Percentiles rank a stretch among this genome's conserved stretches.
These are phyloP conservation scores for Margarornis squamiger DNA, from an alignment of 2,797 vertebrate genomes.

Conservation along the genomic window DNA sequence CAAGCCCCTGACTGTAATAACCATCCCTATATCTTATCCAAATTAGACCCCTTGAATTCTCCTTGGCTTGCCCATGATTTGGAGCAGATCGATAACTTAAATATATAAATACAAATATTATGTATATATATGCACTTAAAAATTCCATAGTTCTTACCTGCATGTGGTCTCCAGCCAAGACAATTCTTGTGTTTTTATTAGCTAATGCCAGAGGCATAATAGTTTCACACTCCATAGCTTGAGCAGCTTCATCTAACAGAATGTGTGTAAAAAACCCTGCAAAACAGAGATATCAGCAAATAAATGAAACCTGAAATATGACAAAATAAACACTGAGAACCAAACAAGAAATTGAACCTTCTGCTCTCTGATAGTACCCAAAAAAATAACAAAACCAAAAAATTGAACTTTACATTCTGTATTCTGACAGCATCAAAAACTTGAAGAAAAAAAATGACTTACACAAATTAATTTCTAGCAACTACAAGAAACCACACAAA, in stretches of 20 bases:
- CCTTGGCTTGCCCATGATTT: not conserved
- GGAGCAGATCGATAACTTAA: not conserved
- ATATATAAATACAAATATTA: not conserved
- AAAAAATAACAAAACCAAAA: not conserved
- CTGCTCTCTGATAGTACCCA: not conserved
- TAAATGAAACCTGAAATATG: not conserved
- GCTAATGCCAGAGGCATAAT: slow-evolving; percentile 98
- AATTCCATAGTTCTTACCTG: slow-evolving; percentile 81
- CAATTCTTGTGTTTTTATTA: slow-evolving; percentile 90
- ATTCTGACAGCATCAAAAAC: not conserved
- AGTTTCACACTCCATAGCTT: slow-evolving; percentile 99
- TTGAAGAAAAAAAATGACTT: not conserved
- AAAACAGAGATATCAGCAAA: slow-evolving; percentile 51
- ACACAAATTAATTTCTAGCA: not conserved
- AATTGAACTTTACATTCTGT: not conserved
- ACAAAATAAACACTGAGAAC: not conserved
- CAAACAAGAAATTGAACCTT: not conserved
- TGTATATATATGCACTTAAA: not conserved
- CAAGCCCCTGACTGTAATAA: not conserved
- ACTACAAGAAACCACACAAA: not conserved
- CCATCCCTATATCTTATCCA: not conserved
- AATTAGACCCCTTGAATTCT: not conserved
- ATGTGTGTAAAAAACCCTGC: slow-evolving; percentile 96
- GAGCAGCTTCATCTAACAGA: slow-evolving; percentile 97
- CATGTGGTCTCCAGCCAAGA: slow-evolving; percentile 99